These are phyloP conservation scores for Artemia franciscana DNA, from an alignment of 1,140 invertebrate genomes.

Conservation along the genomic window DNA sequence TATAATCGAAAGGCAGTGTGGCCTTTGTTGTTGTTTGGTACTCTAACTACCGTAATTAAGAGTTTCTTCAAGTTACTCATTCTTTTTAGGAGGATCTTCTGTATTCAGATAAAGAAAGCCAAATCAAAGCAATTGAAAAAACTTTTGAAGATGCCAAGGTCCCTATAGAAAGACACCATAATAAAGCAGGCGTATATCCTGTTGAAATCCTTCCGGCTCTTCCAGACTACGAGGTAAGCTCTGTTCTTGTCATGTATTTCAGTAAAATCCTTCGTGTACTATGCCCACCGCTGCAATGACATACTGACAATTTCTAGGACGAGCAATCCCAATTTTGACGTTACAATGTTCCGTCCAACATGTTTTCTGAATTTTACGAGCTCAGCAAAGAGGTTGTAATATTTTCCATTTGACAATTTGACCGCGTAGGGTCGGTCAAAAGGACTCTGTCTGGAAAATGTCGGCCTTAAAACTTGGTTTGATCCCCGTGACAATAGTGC, in stretches of 20 bases:
- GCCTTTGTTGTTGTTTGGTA: no score
- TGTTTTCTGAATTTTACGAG: no score
- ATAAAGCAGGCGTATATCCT: slow-evolving; percentile 76
- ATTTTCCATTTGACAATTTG: no score
- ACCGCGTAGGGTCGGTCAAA: no score
- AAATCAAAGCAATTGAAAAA: slow-evolving; percentile 92
- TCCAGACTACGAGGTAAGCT: slow-evolving; percentile 64
- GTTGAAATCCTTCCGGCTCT: slow-evolving; percentile 69
- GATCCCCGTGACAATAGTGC: no score
- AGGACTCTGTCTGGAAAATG: no score
- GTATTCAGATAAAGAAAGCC: slow-evolving; percentile 89
- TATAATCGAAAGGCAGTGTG: no score
- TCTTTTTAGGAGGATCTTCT: slow-evolving; percentile 51
- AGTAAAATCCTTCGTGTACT: slow-evolving; percentile 1
- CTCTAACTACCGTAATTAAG: no score
- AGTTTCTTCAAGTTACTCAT: background rate
- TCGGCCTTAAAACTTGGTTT: no score
- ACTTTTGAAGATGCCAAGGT: slow-evolving; percentile 83
- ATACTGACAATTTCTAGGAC: background rate
- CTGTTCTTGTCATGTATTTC: background rate
- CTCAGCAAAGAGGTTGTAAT: no score
- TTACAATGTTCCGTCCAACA: no score
- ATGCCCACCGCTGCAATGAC: background rate
- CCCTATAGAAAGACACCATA: slow-evolving; percentile 74
- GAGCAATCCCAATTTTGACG: no score